Evolutionary conservation across 2,888 invertebrate species (phyloP).

Genomic region (Agrochola macilenta): DNA sequence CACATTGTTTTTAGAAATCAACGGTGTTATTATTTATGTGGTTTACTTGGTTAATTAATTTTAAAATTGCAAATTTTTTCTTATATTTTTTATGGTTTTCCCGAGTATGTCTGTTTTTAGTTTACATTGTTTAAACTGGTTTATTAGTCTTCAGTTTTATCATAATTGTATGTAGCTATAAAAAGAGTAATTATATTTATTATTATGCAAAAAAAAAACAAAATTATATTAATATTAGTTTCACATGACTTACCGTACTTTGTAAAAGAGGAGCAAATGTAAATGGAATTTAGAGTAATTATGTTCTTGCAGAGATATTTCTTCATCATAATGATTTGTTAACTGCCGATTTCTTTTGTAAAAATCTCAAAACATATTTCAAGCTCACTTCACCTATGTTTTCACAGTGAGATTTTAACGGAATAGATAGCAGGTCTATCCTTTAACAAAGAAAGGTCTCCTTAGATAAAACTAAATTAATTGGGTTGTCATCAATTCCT

Average conservation of each 20-base stretch:
- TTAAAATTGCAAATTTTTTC: background rate
- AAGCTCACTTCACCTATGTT: background rate
- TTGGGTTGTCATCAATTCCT: background rate
- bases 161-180: background rate
- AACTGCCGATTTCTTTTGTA: background rate
- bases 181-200: constrained; percentile 1
- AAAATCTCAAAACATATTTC: background rate
- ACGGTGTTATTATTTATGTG: constrained; percentile 39
- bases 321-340: background rate
- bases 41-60: constrained; percentile 14
- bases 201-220: constrained; percentile 32
- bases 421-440: background rate
- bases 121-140: constrained; percentile 34
- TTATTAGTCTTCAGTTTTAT: constrained; percentile 26
- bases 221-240: constrained; percentile 17
- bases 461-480: background rate
- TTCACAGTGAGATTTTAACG: background rate
- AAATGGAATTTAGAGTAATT: background rate
- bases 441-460: background rate
- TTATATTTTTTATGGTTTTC: background rate
- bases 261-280: constrained; percentile 11
- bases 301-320: background rate
- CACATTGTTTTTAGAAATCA: constrained; percentile 43
- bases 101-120: background rate
- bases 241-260: constrained; percentile 1